A percentile compares a stretch with the other conserved stretches of the same genome.
These are phyloP conservation scores for Copidosoma aretas DNA, from an alignment of 2,888 invertebrate genomes.

Conservation along the genomic window DNA sequence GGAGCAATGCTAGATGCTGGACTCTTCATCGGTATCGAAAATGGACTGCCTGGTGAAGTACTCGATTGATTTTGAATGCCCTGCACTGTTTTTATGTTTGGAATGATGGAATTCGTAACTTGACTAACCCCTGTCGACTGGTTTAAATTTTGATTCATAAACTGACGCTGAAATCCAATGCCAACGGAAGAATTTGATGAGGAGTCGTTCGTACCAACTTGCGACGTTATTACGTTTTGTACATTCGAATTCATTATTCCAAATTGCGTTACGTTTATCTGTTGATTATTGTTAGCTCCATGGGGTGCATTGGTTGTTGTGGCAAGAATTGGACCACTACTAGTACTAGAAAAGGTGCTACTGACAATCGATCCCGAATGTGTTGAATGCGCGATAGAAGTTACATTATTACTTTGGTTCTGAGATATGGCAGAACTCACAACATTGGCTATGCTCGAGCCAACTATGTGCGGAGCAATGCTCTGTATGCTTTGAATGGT, in stretches of 20 bases:
- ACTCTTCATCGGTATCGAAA: slow-evolving; percentile 60
- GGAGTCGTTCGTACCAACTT: slow-evolving; percentile 41
- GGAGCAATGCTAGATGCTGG: slow-evolving; percentile 61
- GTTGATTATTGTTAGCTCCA: slow-evolving; percentile 52
- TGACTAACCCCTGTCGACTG: slow-evolving; percentile 29
- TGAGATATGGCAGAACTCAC: slow-evolving; percentile 53
- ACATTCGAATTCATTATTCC: slow-evolving; percentile 58
- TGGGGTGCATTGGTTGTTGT: slow-evolving; percentile 55
- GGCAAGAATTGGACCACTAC: slow-evolving; percentile 54
- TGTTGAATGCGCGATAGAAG: slow-evolving; percentile 53
- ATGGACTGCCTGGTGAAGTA: slow-evolving; percentile 60
- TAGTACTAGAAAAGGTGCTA: slow-evolving; percentile 55
- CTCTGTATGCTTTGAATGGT: slow-evolving; percentile 60
- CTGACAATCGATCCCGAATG: slow-evolving; percentile 53
- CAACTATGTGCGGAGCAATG: slow-evolving; percentile 59
- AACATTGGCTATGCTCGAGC: slow-evolving; percentile 56
- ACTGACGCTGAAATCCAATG: slow-evolving; percentile 55
- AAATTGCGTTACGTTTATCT: slow-evolving; percentile 55
- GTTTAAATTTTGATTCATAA: slow-evolving; percentile 46
- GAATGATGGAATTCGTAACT: slow-evolving; percentile 41
- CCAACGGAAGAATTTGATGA: slow-evolving; percentile 48
- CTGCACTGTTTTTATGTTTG: slow-evolving; percentile 56
- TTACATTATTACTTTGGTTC: slow-evolving; percentile 47
- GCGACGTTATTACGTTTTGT: slow-evolving; percentile 54
- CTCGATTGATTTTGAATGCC: slow-evolving; percentile 58